Percentiles rank a stretch among this genome's conserved stretches.
These are phyloP conservation scores for Dascyllus trimaculatus DNA, from an alignment of 2,113 vertebrate genomes.

Conservation along the genomic window DNA sequence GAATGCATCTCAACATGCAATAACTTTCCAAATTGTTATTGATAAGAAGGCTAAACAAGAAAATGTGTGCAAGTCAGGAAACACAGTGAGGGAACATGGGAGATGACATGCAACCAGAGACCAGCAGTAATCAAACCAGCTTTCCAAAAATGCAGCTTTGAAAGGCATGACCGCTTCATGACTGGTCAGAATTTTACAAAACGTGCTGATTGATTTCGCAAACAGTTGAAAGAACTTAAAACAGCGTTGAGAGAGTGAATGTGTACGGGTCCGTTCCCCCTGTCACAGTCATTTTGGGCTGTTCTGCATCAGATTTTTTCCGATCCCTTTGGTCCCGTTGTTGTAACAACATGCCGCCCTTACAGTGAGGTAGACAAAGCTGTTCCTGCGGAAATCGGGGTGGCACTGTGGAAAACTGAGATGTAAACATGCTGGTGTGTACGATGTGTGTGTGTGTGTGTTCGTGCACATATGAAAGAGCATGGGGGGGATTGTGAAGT, in stretches of 20 bases:
- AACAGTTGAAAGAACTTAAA: conserved; percentile 1
- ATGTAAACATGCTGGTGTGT: conserved; percentile 75
- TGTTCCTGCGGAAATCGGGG: conserved; percentile 74
- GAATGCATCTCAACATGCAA: no score
- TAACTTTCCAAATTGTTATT: no score
- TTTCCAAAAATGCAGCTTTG: neutral
- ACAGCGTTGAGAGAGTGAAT: neutral
- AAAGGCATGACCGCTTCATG: neutral
- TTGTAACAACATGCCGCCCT: conserved; percentile 26
- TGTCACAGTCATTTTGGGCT: neutral
- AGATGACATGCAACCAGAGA: neutral
- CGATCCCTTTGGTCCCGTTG: neutral
- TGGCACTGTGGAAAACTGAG: conserved; percentile 63
- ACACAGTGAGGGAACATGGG: neutral
- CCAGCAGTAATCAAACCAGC: neutral
- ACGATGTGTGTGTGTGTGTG: conserved; percentile 29
- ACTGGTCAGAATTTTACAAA: neutral
- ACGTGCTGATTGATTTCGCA: neutral
- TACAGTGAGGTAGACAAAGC: conserved; percentile 58
- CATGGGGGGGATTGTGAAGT: conserved; percentile 12
- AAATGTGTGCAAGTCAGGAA: neutral
- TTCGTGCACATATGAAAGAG: conserved; percentile 43
- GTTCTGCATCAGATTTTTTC: conserved; percentile 29
- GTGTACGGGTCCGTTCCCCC: neutral
- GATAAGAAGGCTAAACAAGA: no score